phyloP scores from a whole-genome alignment of 2,888 invertebrate genomes.

The Brassicogethes aeneus region DNA sequence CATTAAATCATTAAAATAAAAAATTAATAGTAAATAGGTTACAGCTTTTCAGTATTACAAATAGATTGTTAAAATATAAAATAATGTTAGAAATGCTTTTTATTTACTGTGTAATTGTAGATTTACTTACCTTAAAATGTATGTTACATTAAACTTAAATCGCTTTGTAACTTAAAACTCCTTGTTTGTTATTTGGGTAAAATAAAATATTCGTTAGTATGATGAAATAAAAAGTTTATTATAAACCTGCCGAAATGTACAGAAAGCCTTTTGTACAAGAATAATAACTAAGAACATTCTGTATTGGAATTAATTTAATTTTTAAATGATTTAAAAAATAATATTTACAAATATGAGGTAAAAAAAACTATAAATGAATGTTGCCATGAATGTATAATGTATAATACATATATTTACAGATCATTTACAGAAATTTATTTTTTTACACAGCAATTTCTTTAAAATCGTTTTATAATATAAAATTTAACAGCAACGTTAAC shows the following conservation, averaged over 20 bases:
- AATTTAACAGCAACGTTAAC: neutral
- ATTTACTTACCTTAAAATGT: no score
- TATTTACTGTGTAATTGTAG: no score
- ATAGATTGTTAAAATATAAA: no score
- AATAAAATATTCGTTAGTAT: no score
- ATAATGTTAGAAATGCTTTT: no score
- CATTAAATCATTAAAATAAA: slow-evolving; percentile 42
- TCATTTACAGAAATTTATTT: neutral
- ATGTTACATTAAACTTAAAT: no score
- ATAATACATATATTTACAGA: neutral
- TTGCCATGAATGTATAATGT: neutral
- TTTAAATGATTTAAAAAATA: neutral
- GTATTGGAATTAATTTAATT: neutral
- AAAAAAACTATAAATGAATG: neutral
- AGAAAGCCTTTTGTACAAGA: slow-evolving; percentile 15
- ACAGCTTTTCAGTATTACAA: no score
- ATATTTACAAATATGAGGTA: neutral
- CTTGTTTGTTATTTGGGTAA: no score
- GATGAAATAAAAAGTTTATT: slow-evolving; percentile 17
- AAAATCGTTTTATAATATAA: neutral
- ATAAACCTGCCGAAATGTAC: slow-evolving; percentile 14
- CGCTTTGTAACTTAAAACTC: no score
- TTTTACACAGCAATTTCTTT: neutral
- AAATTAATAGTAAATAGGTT: no score
- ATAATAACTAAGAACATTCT: neutral